Evolutionary conservation across 2,888 invertebrate genomes (phyloP), one percentile per base, ranked within the genome.

Genomic region (Dryococelus australis): DNA sequence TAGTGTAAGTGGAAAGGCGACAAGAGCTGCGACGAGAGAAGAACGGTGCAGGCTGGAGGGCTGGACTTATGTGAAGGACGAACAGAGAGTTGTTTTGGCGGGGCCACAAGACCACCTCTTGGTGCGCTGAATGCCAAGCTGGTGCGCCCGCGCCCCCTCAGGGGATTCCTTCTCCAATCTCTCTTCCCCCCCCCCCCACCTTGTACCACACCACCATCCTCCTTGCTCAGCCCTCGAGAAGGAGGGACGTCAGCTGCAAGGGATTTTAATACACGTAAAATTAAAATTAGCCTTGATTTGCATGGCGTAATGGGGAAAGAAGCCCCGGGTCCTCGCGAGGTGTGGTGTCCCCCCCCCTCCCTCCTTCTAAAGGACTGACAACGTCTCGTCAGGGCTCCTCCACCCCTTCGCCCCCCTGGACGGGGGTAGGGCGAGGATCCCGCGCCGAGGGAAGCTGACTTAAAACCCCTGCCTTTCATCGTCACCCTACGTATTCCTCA

Each of bases 251-350:
- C 93, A 93, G 93, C 93, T 93, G 93, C 92, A 92, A 91, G 92
- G 91, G 92, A 92, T 93, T 93, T 94, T 94, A 94, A 94, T 94
- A 93, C 93, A 93, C 93, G 93, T 92, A 93, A 94, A 94, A 94
- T 94, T 94, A 94, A 94, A 93, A 93, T 94, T 93, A 93, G 93
- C 93, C 92, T 92, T 92, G 92, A 94, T 94, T 94, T 94, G 94
- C 94, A 94, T 94, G 92, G 91, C 92, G 93, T 94, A 94, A 94
- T 94, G 92, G 94, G 93, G 93, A 94, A 93, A 93, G 93, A 92
- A 90, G 89, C 88, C 87, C 87, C 53, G 85, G 87, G 86, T 83
- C 85, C 85, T 85, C 83, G 85, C 47, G 78, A 78, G 78, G 84
- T 84, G 65, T 84, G 84, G 87, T 35, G 27, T 28, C 35, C 65